Base-by-base conservation (phyloP, 2,797 vertebrate species). In the Mycteria americana region DNA sequence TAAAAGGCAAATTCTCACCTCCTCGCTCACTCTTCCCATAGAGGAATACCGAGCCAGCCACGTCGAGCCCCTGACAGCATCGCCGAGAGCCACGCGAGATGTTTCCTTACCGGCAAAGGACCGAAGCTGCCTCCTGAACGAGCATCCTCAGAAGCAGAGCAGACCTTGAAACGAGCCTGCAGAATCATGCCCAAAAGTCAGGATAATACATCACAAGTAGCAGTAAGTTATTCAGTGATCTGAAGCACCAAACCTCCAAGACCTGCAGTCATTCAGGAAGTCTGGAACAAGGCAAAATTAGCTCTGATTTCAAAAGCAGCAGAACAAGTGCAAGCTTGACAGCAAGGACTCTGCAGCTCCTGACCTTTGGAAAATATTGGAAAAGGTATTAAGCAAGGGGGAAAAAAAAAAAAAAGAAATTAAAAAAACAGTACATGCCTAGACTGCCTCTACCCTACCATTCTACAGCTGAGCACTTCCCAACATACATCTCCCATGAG, bases 281-380 rank as follows among this genome's bases (percentile, higher is more conserved):
- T 21, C 41, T 88, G 91, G 30, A 43, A 84, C 89, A 85, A 78
- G 50, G 60, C 37, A 94, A 91, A 76, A 94, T 67, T 35, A 87
- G 70, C 68, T 96, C 91, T 21, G 4, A 89, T 88, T 94, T 96
- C 91, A 93, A 96, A 94, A 94, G 85, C 57, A 89, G 77, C 51
- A 85, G 70, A 95, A 63, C 87, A 95, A 93, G 89, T 68, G 56
- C 80, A 85, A 95, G 81, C 93, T 91, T 93, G 92, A 95, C 68
- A 62, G 85, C 31, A 77, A 76, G 59, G 17, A 48, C 35, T 79
- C 74, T 85, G 50, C 33, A 76, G 62, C 72, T 91, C 33, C 73
- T 7, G 30, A 92, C 57, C 89, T 92, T 86, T 3, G 1, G 82
- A 96, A 92, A 94, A 62, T 31, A 81, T 0, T 80, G 75, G 51